phyloP scores from a whole-genome alignment of 2,888 invertebrate species.

The Eupithecia insigniata region DNA sequence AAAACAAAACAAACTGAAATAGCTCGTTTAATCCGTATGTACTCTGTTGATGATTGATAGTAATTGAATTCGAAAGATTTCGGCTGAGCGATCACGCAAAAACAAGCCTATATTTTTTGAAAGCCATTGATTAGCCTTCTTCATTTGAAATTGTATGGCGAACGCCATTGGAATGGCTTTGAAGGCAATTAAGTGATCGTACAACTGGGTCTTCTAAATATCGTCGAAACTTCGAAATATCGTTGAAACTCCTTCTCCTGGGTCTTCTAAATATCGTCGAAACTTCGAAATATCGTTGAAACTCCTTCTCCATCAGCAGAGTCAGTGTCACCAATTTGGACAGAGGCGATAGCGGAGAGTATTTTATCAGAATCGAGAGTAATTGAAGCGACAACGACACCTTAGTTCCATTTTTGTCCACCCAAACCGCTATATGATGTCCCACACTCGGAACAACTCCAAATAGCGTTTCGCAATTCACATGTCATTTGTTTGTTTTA shows the following conservation, averaged over 20 bases:
- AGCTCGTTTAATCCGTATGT: slow-evolving; percentile 13
- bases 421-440: background rate
- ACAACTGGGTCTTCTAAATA: background rate
- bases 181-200: too few species aligned
- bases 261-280: background rate
- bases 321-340: background rate
- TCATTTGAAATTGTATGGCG: too few species aligned
- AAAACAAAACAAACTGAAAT: slow-evolving; percentile 23
- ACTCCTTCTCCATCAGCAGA: slow-evolving; percentile 5
- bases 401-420: background rate
- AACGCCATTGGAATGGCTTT: too few species aligned
- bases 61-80: background rate
- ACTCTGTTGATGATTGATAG: slow-evolving; percentile 9
- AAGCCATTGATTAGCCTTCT: too few species aligned
- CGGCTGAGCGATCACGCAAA: too few species aligned
- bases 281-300: background rate
- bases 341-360: background rate
- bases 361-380: background rate
- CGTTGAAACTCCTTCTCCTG: background rate
- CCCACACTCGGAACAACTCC: background rate
- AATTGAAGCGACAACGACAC: background rate
- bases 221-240: too few species aligned
- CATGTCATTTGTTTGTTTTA: slow-evolving; percentile 3
- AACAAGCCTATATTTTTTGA: too few species aligned
- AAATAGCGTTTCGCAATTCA: background rate